Evolutionary conservation across 2,888 invertebrate species (phyloP).

Genomic region (Isoperla grammatica): DNA sequence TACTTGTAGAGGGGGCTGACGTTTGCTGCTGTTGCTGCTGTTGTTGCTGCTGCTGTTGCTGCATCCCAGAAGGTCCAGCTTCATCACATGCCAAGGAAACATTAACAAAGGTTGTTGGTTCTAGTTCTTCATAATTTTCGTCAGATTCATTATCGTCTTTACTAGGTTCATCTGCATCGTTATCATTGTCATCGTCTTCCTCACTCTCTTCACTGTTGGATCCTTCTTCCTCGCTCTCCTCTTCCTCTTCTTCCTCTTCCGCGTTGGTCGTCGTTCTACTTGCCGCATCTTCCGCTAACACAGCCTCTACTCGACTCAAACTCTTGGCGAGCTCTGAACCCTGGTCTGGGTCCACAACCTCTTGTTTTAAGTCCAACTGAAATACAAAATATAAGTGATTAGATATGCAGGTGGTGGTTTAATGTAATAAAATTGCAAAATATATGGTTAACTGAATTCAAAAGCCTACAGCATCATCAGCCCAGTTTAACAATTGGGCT

Average conservation of each 20-base stretch:
- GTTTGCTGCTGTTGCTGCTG: not conserved
- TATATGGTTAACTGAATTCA: too few species aligned
- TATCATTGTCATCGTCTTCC: slow-evolving; percentile 21
- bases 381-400: slow-evolving; percentile 9
- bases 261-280: slow-evolving; percentile 1
- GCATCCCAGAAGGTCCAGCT: slow-evolving; percentile 44
- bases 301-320: slow-evolving; percentile 26
- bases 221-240: slow-evolving; percentile 19
- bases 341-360: slow-evolving; percentile 25
- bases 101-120: slow-evolving; percentile 42
- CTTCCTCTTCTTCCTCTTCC: slow-evolving; percentile 22
- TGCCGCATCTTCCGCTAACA: slow-evolving; percentile 17
- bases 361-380: slow-evolving; percentile 26
- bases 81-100: slow-evolving; percentile 43
- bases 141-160: slow-evolving; percentile 31
- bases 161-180: slow-evolving; percentile 19
- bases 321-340: slow-evolving; percentile 24
- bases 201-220: slow-evolving; percentile 26
- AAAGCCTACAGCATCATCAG: too few species aligned
- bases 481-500: too few species aligned
- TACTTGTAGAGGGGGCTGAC: slow-evolving; percentile 22
- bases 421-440: too few species aligned
- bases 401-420: too few species aligned
- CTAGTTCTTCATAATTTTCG: slow-evolving; percentile 42
- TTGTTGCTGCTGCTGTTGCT: slow-evolving; percentile 40